Percentiles rank a stretch among this genome's conserved stretches.
Evolutionary conservation across 2,888 invertebrate species (phyloP).

Genomic region (Tinea semifulvella): DNA sequence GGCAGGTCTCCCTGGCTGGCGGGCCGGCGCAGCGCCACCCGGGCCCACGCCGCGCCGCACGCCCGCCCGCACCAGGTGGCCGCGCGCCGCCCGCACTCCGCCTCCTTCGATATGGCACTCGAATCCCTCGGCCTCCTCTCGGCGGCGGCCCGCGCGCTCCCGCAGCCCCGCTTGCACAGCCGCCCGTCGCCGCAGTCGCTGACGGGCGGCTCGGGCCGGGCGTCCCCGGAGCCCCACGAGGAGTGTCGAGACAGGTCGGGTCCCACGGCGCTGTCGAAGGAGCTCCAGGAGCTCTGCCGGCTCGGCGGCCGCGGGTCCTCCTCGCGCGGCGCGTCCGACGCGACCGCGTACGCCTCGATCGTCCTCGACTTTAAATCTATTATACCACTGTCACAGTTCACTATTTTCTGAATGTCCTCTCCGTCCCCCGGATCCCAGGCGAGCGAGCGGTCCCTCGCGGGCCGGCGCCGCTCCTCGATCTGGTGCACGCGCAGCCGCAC

Average conservation of each 20-base stretch:
- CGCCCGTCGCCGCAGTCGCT: conserved; percentile 40
- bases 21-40: conserved; percentile 45
- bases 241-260: conserved; percentile 79
- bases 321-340: conserved; percentile 25
- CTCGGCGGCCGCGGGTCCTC: conserved; percentile 45
- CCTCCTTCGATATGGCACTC: conserved; percentile 69
- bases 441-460: conserved; percentile 58
- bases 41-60: conserved; percentile 64
- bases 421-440: conserved; percentile 75
- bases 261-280: conserved; percentile 80
- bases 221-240: conserved; percentile 84
- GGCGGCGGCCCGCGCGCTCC: conserved; percentile 26
- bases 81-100: conserved; percentile 38
- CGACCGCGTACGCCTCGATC: conserved; percentile 71
- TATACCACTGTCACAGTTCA: conserved; percentile 62
- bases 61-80: conserved; percentile 41
- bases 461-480: conserved; percentile 52
- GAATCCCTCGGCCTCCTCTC: conserved; percentile 58
- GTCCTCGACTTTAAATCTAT: conserved; percentile 52
- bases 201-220: conserved; percentile 49
- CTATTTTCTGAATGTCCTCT: conserved; percentile 47
- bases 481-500: conserved; percentile 79
- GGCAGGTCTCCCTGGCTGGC: conserved; percentile 47
- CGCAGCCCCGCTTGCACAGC: conserved; percentile 22
- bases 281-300: conserved; percentile 81